Evolutionary conservation across 2,797 vertebrate species (phyloP), one percentile per base, ranked within the genome.

Genomic region (Characodon lateralis): DNA sequence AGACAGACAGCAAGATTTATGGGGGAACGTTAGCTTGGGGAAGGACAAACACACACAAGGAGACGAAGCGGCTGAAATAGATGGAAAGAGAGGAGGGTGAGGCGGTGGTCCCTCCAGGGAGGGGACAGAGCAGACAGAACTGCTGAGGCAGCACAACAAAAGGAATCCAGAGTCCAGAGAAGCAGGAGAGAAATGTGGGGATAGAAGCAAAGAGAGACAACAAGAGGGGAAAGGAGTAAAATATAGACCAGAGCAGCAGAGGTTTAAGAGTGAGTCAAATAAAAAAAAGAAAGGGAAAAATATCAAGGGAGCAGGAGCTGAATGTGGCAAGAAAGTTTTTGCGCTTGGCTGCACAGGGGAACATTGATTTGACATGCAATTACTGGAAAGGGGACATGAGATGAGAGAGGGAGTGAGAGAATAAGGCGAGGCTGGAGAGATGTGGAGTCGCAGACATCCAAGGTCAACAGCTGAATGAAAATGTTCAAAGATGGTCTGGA

Each of bases 311-410:
- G 53, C 24, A 16, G 71, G 43, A 70, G 41, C n/a, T 61, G 66
- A 81, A 81, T 77, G 85, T 83, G 78, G 83, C 72, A 73, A 76
- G 85, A 84, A 88, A 69, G 85, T 89, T 90, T 86, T 78, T 85
- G 83, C 79, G 91, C 88, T 88, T 79, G 92, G 83, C 89, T 91
- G 88, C 89, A 81, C 91, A 83, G 18, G 84, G 86, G 88, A 91
- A 90, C 88, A 91, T 91, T 87, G 88, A 92, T 93, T 92, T 94
- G 91, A 94, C 92, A 91, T 87, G 89, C 91, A 94, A 94, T 94
- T 93, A 94, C 89, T 89, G 90, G 81, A 84, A 81, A 68, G 78
- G 48, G 88, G 82, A 83, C 76, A 79, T 81, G 79, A 78, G 83
- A 76, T 65, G 83, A 78, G 82, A 74, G 80, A 63, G 80, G 46